A percentile compares a stretch with the other conserved stretches of the same genome.
Evolutionary conservation across 92 coral and sea anemone species (phyloP).

Genomic region (Chrysogorgia sp.): DNA sequence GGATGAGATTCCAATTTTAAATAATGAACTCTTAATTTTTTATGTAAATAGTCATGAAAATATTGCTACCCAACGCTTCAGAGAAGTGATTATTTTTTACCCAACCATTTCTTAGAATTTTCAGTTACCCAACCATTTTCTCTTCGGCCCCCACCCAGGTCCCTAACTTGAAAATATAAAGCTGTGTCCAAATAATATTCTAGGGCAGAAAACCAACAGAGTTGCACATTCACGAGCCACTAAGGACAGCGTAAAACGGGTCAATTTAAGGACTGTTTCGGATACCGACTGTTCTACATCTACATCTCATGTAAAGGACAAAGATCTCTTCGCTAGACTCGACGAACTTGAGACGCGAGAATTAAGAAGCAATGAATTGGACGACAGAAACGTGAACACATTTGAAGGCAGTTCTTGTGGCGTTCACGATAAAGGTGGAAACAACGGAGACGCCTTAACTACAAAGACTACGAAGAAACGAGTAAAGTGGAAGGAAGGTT

Average conservation of each 20-base stretch:
- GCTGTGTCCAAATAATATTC: background rate
- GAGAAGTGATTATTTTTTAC: too few relatives aligned
- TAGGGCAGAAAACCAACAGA: slow-evolving; percentile 47
- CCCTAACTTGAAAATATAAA: too few relatives aligned
- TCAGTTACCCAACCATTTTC: background rate
- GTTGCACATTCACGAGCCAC: slow-evolving; percentile 75
- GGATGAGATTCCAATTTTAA: too few relatives aligned
- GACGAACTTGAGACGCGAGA: slow-evolving; percentile 79
- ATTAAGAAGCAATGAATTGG: slow-evolving; percentile 68
- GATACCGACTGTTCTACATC: background rate
- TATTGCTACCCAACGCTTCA: too few relatives aligned
- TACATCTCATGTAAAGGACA: slow-evolving; percentile 57
- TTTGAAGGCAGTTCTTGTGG: background rate
- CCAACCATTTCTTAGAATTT: too few relatives aligned
- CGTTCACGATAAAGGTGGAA: slow-evolving; percentile 17
- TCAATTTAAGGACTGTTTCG: slow-evolving; percentile 45
- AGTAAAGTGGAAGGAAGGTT: slow-evolving; percentile 21
- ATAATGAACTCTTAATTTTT: too few relatives aligned
- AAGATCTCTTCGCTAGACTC: slow-evolving; percentile 80
- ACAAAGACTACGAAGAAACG: background rate
- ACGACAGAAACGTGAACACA: slow-evolving; percentile 15
- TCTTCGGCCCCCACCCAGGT: too few relatives aligned
- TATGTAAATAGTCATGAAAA: too few relatives aligned
- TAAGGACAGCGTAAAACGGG: slow-evolving; percentile 66
- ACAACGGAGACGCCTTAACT: background rate